Conservation (phyloP, 2,888 invertebrate species). For the Anthophora plumipes region DNA sequence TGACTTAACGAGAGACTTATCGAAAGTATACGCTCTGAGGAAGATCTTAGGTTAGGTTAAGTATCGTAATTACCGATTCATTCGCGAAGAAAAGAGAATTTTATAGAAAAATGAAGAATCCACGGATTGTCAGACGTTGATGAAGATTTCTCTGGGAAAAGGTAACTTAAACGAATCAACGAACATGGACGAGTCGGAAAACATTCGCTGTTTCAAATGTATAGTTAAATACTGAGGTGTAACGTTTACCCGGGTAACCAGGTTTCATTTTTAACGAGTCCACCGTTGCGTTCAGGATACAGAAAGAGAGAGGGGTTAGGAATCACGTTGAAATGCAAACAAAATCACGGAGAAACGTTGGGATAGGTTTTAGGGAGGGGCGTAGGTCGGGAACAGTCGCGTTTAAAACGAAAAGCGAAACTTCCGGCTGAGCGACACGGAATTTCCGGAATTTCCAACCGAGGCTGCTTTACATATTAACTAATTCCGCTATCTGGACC, state of each 20-base stretch:
- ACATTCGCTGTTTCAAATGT: constrained; percentile 28
- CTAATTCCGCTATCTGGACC: constrained; percentile 67
- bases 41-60: too few species aligned
- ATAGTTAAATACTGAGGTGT: constrained; percentile 46
- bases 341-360: constrained; percentile 47
- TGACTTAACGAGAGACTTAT: too few species aligned
- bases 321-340: constrained; percentile 60
- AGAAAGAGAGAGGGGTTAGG: neutral
- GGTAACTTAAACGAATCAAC: neutral
- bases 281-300: constrained; percentile 24
- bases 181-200: neutral
- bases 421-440: constrained; percentile 44
- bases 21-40: too few species aligned
- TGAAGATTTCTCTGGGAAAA: neutral
- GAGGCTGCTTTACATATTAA: constrained; percentile 71
- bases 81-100: too few species aligned
- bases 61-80: too few species aligned
- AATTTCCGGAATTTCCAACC: constrained; percentile 62
- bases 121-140: too few species aligned
- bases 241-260: constrained; percentile 34
- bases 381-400: neutral
- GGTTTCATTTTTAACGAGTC: constrained; percentile 53
- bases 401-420: constrained; percentile 51
- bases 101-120: neutral
- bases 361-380: neutral